Evolutionary conservation across 2,888 invertebrate genomes (phyloP), one percentile per base, ranked within the genome.

Genomic region (Agrotis segetum): DNA sequence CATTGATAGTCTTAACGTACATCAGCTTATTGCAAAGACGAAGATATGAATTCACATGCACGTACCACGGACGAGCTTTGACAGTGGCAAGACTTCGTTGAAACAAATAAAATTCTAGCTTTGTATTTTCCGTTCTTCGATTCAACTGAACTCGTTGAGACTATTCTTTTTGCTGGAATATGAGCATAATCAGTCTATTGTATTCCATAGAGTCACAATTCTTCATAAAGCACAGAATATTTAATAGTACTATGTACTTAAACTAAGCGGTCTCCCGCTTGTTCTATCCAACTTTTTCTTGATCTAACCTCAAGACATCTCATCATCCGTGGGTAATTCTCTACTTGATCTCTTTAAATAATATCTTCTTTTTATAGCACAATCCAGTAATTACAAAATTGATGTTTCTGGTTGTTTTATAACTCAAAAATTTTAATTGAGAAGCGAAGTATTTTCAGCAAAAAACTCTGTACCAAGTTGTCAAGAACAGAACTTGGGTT

Each of bases 1-100:
- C 65, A 76, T 80, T 75, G 76, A 47, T 61, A 80, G 81, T 80
- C 63, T 34, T 24, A 53, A 21, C 60, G 63, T 34, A 24, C 17
- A 61, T 62, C 79, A 53, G 53, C 68, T 79, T 79, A 68, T 68
- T 68, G 75, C 46, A 68, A 77, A 79, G 24, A 29, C 19, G 68
- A 50, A 68, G 79, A 77, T 77, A 74, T 74, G 77, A 74, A 55
- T 77, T 68, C 79, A 44, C 49, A 74, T 79, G 50, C 77, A 79
- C 77, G 77, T 77, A 75, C 78, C 1, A 44, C 29, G 14, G n/a
- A 64, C 64, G 21, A 47, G 64, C 52, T 50, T 59, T 72, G 75
- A 75, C 78, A 72, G 21, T 9, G n/a, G 21, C 29, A 24, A 59
- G 44, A 71, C 64, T 63, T 77, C 47, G 52, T 16, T 59, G 49